Base-by-base conservation (phyloP, 2,797 vertebrate genomes). In the Bradypus variegatus region DNA sequence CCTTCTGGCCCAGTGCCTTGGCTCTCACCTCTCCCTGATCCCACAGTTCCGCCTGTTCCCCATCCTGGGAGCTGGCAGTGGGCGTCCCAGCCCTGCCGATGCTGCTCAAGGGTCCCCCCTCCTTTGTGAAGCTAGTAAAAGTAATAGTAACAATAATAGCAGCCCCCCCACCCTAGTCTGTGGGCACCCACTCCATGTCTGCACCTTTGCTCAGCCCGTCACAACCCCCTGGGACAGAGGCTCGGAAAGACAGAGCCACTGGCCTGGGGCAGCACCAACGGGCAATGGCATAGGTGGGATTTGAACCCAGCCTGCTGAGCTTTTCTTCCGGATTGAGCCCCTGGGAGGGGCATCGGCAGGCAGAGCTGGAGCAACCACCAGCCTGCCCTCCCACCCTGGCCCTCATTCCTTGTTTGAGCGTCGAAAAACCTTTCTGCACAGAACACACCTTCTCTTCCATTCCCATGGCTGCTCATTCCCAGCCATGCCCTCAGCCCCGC, bases 191-290 rank as follows among this genome's bases (percentile, higher is more conserved):
- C 41, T 48, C 15, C 13, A 19, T 0, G 3, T 36, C 41, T 13
- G 76, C 60, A 14, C 23, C 12, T 11, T 11, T 6, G 41, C 69
- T 72, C 50, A 2, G 36, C 23, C 3, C 2, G 64, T 27, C 36
- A 10, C 2, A 0, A 2, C 14, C 45, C 18, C 45, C n/a, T 2
- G 69, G 41, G 19, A 76, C n/a, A 60, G 75, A 88, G 36, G 33
- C 31, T 53, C 90, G 90, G 83, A 91, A 82, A 91, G 48, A 72
- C 75, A 65, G 50, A 38, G 90, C 18, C 33, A 60, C 33, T 19
- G 65, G 55, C 64, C 88, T 38, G 75, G 75, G 45, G 62, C 67
- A 65, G 48, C 86, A 36, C 67, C 91, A 91, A 85, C 38, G 36
- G 18, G 25, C 60, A 62, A 55, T 14, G 70, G 90, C 77, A 55